A percentile compares a stretch with the other conserved stretches of the same genome.
Conservation (phyloP, 2,797 vertebrate species). For the Danio albolineatus region DNA sequence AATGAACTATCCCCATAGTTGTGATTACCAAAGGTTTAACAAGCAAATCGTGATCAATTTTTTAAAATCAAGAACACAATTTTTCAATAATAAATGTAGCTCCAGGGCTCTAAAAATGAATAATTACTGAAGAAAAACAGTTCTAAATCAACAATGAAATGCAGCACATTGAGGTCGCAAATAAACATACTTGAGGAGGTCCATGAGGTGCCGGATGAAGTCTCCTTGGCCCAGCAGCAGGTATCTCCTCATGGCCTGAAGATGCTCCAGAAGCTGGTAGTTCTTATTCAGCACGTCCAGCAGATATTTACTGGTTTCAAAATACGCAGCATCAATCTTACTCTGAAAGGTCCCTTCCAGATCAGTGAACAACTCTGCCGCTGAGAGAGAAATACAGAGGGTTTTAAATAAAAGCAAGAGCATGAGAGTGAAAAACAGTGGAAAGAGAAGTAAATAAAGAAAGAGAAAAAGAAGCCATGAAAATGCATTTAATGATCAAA, state of each 20-base stretch:
- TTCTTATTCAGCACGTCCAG: conserved; percentile 93
- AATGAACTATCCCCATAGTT: too few relatives aligned
- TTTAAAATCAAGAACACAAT: too few relatives aligned
- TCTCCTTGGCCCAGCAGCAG: conserved; percentile 97
- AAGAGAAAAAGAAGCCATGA: too few relatives aligned
- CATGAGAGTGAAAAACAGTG: background rate
- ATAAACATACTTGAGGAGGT: conserved; percentile 91
- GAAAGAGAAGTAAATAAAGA: background rate
- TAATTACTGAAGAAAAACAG: background rate
- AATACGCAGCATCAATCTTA: conserved; percentile 96
- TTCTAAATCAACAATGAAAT: background rate
- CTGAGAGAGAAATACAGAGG: conserved; percentile 68
- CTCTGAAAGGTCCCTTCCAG: conserved; percentile 95
- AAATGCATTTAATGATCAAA: too few relatives aligned
- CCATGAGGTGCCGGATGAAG: conserved; percentile 98
- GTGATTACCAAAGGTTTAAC: too few relatives aligned
- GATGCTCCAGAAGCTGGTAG: conserved; percentile 94
- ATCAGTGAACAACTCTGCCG: conserved; percentile 92
- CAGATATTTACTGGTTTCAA: conserved; percentile 96
- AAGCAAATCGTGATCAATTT: too few relatives aligned
- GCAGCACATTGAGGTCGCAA: background rate
- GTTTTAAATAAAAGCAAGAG: background rate
- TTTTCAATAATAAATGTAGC: too few relatives aligned
- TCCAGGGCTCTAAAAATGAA: background rate
- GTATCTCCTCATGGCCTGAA: conserved; percentile 97